Conservation (phyloP, 2,888 invertebrate species). For the Bibio marci region DNA sequence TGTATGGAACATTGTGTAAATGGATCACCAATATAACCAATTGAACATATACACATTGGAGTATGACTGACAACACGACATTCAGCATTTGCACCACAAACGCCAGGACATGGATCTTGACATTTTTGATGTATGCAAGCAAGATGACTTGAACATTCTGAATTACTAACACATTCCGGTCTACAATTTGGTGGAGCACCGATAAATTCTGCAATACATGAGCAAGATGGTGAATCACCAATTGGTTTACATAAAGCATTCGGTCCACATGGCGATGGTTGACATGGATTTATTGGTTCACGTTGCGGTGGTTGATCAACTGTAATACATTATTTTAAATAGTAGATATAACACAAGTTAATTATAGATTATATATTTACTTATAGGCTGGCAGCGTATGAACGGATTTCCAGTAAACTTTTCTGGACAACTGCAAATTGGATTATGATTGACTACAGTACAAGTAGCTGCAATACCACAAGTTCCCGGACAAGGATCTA, state of each 20-base stretch:
- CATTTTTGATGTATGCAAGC: constrained; percentile 70
- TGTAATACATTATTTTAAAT: constrained; percentile 7
- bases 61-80: constrained; percentile 55
- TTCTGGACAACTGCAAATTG: constrained; percentile 39
- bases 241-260: constrained; percentile 35
- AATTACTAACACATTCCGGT: constrained; percentile 67
- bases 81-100: constrained; percentile 61
- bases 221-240: constrained; percentile 55
- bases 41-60: constrained; percentile 58
- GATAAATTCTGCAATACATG: constrained; percentile 54
- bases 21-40: constrained; percentile 39
- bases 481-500: constrained; percentile 57
- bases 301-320: constrained; percentile 10
- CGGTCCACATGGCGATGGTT: constrained; percentile 45
- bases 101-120: constrained; percentile 64
- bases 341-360: neutral
- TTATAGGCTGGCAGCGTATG: constrained; percentile 28
- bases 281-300: constrained; percentile 32
- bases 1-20: constrained; percentile 27
- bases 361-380: constrained; percentile 3
- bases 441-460: constrained; percentile 39
- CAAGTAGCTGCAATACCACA: constrained; percentile 48
- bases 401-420: constrained; percentile 42
- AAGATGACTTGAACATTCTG: constrained; percentile 58
- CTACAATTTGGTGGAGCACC: constrained; percentile 68